Evolutionary conservation across 2,797 vertebrate species (phyloP), one percentile per base, ranked within the genome.

Genomic region (Iguana delicatissima): DNA sequence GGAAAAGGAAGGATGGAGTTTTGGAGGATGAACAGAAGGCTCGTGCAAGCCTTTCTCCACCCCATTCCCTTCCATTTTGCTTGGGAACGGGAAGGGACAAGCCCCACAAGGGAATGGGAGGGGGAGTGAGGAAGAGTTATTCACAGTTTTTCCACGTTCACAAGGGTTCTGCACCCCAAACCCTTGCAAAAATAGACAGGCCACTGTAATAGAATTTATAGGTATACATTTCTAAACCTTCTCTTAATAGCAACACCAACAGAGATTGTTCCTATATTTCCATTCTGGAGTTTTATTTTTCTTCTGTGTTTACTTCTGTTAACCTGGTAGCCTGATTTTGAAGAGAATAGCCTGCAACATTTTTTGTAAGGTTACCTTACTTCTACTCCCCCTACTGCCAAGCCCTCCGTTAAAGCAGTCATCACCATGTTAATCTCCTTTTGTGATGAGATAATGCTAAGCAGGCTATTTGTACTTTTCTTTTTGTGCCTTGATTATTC

Each of bases 401-500:
- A 79, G 7, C n/a, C 35, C 1, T 35, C 59, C 4, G 9, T 83
- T 8, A 83, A 79, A 69, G 16, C 1, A 1, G 6, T 59, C 62
- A 26, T 86, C 50, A 91, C 81, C 6, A 6, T 0, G 85, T 92
- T 91, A 84, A 90, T 89, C 67, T 72, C 77, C 32, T 82, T 16
- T 90, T 90, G 67, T 85, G 80, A 87, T 86, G 59, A 90, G 74
- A 84, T 90, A n/a, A 42, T 87, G 24, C 85, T 91, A 85, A 90
- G 14, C n/a, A 22, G 46, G 67, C 32, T 88, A 52, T 72, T 7
- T 76, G 24, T 67, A 14, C 10, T 7, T 13, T 24, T 89, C 42
- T 46, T n/a, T 14, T 67, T 92, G 16, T 82, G 9, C 46, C 91
- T 88, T 89, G 83, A 91, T 91, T 85, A 90, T 3, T 50, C 89